Evolutionary conservation across 2,113 vertebrate species (phyloP), one percentile per base, ranked within the genome.

Genomic region (Amphiprion percula): DNA sequence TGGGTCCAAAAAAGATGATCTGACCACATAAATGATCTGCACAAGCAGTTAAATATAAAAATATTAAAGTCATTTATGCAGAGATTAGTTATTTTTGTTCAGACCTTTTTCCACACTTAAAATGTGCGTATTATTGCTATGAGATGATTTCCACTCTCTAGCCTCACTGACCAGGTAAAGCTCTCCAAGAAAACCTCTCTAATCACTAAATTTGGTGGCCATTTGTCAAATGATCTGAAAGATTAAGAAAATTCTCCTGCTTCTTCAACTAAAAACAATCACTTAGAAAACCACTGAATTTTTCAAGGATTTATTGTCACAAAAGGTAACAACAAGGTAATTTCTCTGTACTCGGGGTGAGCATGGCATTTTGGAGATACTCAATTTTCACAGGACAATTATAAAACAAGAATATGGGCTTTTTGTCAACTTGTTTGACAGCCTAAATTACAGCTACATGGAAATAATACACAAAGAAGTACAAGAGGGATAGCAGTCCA

Each of bases 371-470:
- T 72, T 55, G 14, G 23, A 68, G 28, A 65, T 47, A 33, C 3
- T 44, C 8, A 24, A 21, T 62, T 74, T 71, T 74, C n/a, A 68
- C 17, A 58, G 46, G 19, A 67, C 75, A 56, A 66, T 53, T 55
- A 28, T 56, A 28, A 30, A 59, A 53, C 30, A 58, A 7, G 8
- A 66, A 78, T 23, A 50, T 30, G 55, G 59, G 24, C n/a, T 50
- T 46, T 76, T 33, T 15, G 39, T 62, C 54, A 23, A 8, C 15
- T 68, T 39, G 12, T 68, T 50, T 59, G 55, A 50, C 39, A 61
- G 39, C 28, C 54, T 72, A 39, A 68, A 60, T 74, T 60, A 53
- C n/a, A 65, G n/a, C 7, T 5, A n/a, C 7, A 39, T 44, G 5
- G 4, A 61, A 39, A 26, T 28, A 21, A 53, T 4, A 67, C 53